Evolutionary conservation across 1,140 invertebrate genomes (phyloP), one percentile per base, ranked within the genome.

Genomic region (Leptonema lineaticorne): DNA sequence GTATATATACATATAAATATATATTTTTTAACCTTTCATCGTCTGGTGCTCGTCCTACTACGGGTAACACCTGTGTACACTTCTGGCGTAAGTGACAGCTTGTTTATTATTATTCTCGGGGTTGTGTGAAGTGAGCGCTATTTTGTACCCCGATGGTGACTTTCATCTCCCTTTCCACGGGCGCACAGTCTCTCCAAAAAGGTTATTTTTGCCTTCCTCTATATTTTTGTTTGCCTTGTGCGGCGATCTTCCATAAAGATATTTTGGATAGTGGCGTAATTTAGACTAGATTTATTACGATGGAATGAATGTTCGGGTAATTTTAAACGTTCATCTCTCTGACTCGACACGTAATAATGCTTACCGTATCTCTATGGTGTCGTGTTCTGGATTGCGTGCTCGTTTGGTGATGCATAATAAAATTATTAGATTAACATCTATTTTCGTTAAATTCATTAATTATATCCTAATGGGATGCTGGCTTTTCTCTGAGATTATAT

Each of bases 241-340:
- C 11, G 30, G 33, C 20, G 60, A 63, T 63, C 33, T 46, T 28
- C 45, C 24, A 48, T 29, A 14, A 41, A 63, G 60, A 63, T 63
- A 63, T 63, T 63, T 63, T 41, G 22, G 41, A 63, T 48, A 41
- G 27, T 33, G 60, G 37, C 45, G 41, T 63, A 63, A 28, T 63
- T 63, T 27, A 63, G 60, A 37, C 20, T 63, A 30, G 45, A 63
- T 63, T 63, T 63, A 63, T 63, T 4, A 24, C 7, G 1, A 20
- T 45, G 29, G 58, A 60, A 37, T 60, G 58, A 16, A 14, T 30
- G 58, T 30, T 41, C 26, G 22, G 37, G 41, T 63, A 63, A 63
- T 46, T 63, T 63, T 63, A 46, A 63, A 46, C 60, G n/a, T 26
- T 6, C 53, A 6, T 27, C 14, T 14, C 53, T 18, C 41, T 18